These are phyloP conservation scores for Malurus elegans DNA, from an alignment of 2,113 vertebrate genomes.

Conservation along the genomic window DNA sequence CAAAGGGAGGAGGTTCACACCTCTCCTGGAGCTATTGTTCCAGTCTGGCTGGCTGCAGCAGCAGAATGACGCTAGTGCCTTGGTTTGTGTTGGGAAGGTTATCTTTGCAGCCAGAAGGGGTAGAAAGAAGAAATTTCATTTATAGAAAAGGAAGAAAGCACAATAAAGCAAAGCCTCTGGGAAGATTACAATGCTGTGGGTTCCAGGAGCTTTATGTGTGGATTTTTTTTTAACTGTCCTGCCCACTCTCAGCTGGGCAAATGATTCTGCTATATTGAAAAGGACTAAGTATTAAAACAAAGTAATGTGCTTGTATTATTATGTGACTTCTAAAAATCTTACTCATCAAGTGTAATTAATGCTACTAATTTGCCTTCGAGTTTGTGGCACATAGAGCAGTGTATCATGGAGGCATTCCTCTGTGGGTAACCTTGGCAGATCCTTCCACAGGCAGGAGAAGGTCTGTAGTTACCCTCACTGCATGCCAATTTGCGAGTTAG, in stretches of 20 bases:
- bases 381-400: not conserved
- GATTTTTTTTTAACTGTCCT: not conserved
- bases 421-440: not conserved
- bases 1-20: constrained; percentile 61
- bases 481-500: not conserved
- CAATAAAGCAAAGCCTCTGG: constrained; percentile 43
- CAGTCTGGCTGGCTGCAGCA: constrained; percentile 16
- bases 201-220: not conserved
- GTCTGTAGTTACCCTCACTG: not conserved
- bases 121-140: constrained; percentile 34
- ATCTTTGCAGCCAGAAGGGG: constrained; percentile 42
- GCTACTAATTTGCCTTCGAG: not conserved
- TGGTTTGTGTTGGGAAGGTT: constrained; percentile 53
- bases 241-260: not conserved
- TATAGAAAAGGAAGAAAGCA: constrained; percentile 43
- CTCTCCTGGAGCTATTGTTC: constrained; percentile 50
- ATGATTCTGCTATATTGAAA: not conserved
- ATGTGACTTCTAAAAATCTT: not conserved
- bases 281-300: not conserved
- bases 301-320: not conserved
- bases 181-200: not conserved
- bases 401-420: not conserved
- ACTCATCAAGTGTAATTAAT: not conserved
- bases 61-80: not conserved
- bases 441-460: not conserved